Percentiles rank a stretch among this genome's conserved stretches.
Conservation (phyloP, 64 coral and sea anemone species). For the Trachythela sp. region DNA sequence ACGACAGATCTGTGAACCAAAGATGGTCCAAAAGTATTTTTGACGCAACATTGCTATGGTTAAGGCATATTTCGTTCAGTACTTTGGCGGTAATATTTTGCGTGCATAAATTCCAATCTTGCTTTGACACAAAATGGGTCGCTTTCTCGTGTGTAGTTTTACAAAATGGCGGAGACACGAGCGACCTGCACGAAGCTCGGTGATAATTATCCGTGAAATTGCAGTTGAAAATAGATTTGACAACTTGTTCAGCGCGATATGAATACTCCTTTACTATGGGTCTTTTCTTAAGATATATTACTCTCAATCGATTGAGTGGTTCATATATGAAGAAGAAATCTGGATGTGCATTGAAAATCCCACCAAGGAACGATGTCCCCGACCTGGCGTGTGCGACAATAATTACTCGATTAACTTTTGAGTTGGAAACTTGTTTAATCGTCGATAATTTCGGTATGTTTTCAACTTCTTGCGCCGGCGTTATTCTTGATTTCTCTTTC, state of each 20-base stretch:
- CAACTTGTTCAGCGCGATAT: conserved; percentile 28
- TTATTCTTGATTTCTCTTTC: no score
- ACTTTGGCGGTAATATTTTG: background rate
- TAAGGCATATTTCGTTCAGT: background rate
- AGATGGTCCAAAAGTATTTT: background rate
- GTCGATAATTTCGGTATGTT: no score
- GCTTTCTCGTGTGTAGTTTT: background rate
- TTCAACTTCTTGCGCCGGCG: no score
- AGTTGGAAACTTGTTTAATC: no score
- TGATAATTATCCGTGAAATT: conserved; percentile 44
- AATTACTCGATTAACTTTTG: no score
- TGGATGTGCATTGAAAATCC: conserved; percentile 60
- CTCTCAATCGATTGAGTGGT: conserved; percentile 52
- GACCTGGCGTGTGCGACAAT: conserved; percentile 76
- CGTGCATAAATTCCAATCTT: conserved; percentile 46
- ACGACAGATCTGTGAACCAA: background rate
- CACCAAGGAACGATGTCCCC: conserved; percentile 69
- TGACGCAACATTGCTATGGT: background rate
- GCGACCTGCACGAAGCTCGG: conserved; percentile 55
- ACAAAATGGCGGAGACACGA: conserved; percentile 62
- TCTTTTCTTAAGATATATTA: conserved; percentile 38
- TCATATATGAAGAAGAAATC: conserved; percentile 84
- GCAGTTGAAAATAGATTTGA: conserved; percentile 64
- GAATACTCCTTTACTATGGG: conserved; percentile 53
- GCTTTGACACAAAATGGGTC: background rate